Conservation (phyloP, 2,797 vertebrate genomes). For the Onychomys leucogaster region DNA sequence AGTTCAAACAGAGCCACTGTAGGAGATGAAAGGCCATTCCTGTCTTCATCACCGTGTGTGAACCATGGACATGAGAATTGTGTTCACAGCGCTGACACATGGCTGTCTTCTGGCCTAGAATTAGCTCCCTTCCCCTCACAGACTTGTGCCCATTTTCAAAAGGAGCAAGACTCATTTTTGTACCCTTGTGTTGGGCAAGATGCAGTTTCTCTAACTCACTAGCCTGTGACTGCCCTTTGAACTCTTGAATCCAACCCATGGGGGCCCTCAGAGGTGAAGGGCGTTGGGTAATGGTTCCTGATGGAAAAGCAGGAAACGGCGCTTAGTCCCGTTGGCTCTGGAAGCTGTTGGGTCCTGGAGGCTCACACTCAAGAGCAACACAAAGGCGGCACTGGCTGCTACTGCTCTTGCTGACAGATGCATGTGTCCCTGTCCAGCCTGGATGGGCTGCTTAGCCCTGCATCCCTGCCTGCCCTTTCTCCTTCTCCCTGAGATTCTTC, state of each 20-base stretch:
- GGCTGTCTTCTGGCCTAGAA: background rate
- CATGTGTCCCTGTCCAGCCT: background rate
- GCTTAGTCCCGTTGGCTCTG: background rate
- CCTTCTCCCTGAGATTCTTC: background rate
- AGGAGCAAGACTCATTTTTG: background rate
- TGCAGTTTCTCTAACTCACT: background rate
- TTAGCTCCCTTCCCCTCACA: background rate
- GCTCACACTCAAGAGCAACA: background rate
- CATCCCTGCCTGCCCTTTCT: accelerated
- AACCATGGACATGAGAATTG: too few species aligned
- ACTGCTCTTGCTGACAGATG: background rate
- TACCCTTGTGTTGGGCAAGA: background rate
- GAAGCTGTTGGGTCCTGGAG: background rate
- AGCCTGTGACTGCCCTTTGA: background rate
- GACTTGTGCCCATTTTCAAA: background rate
- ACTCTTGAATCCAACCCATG: too few species aligned
- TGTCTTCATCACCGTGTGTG: accelerated
- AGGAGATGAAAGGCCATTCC: background rate
- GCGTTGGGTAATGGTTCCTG: background rate
- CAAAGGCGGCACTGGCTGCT: background rate
- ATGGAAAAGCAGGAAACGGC: background rate
- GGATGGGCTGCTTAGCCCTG: background rate
- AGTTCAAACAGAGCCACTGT: background rate
- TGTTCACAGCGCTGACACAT: background rate
- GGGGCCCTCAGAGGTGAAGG: background rate